These are phyloP conservation scores for Hypselothyrea guttata DNA, from an alignment of 2,888 invertebrate genomes.

Conservation along the genomic window DNA sequence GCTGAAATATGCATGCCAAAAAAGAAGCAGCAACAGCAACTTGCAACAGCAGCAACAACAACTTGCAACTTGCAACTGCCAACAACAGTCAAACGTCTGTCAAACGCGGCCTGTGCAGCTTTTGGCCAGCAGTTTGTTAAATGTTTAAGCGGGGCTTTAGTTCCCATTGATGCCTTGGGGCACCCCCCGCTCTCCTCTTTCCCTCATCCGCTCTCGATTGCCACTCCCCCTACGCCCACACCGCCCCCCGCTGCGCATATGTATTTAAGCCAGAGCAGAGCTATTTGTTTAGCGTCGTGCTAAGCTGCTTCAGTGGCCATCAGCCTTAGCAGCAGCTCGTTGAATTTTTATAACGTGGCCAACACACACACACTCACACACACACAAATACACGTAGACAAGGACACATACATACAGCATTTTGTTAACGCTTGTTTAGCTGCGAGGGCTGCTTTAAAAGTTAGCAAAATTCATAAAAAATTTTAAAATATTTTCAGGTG, in stretches of 20 bases:
- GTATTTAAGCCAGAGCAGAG: slow-evolving; percentile 23
- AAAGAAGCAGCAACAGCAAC: slow-evolving; percentile 17
- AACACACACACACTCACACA: slow-evolving; percentile 9
- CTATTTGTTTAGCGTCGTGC: slow-evolving; percentile 49
- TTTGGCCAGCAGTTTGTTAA: slow-evolving; percentile 72
- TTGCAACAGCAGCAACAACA: slow-evolving; percentile 11
- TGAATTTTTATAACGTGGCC: slow-evolving; percentile 70
- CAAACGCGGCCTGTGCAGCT: slow-evolving; percentile 66
- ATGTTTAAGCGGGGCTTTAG: slow-evolving; percentile 70
- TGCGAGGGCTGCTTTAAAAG: slow-evolving; percentile 29
- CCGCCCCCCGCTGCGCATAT: background rate
- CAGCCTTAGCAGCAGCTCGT: slow-evolving; percentile 57
- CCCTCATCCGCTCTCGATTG: background rate
- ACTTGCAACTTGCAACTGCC: slow-evolving; percentile 12
- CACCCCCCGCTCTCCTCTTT: background rate
- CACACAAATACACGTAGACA: slow-evolving; percentile 1
- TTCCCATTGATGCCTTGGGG: slow-evolving; percentile 17
- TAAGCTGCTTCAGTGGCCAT: slow-evolving; percentile 46
- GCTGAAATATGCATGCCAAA: slow-evolving; percentile 58
- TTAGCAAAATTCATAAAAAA: no score
- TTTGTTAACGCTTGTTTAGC: slow-evolving; percentile 26
- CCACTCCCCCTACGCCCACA: background rate
- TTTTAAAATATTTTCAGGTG: no score
- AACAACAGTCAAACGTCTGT: slow-evolving; percentile 60
- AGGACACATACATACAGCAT: slow-evolving; percentile 7